Evolutionary conservation across 1,140 invertebrate species (phyloP).

Genomic region (Drosophila serrata): DNA sequence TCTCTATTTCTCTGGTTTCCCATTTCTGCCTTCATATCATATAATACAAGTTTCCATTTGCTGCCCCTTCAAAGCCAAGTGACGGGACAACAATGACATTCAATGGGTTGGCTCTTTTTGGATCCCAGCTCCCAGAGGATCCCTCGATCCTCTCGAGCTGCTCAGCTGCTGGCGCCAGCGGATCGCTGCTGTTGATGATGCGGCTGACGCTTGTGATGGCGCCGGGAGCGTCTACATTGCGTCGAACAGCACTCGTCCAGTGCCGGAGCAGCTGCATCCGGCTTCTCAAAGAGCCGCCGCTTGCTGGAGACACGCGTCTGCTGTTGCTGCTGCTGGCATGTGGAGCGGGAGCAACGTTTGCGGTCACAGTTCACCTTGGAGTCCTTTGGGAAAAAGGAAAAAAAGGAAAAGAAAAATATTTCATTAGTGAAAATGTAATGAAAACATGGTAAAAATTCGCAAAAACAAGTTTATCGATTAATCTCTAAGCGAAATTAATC

Average conservation of each 20-base stretch:
- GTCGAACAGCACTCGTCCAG: constrained; percentile 87
- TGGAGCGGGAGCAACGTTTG: constrained; percentile 91
- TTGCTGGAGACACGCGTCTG: constrained; percentile 83
- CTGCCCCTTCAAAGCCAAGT: constrained; percentile 15
- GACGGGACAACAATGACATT: constrained; percentile 33
- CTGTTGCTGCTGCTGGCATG: constrained; percentile 88
- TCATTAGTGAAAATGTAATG: constrained; percentile 30
- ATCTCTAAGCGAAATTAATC: too few species aligned
- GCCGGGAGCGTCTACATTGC: constrained; percentile 86
- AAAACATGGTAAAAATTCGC: neutral
- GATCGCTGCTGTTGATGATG: constrained; percentile 64
- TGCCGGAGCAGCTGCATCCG: constrained; percentile 65
- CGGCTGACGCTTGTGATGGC: constrained; percentile 85
- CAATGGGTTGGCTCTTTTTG: constrained; percentile 17
- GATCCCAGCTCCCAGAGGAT: constrained; percentile 19
- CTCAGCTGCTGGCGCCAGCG: constrained; percentile 35
- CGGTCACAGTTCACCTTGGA: constrained; percentile 91
- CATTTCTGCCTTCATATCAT: constrained; percentile 43
- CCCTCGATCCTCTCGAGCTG: constrained; percentile 18
- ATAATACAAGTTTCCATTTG: constrained; percentile 75
- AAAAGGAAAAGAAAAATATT: constrained; percentile 60
- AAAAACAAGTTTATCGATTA: neutral
- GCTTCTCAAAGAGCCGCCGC: constrained; percentile 81
- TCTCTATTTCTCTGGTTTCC: constrained; percentile 13
- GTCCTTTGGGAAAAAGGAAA: constrained; percentile 88